Base-by-base conservation (phyloP, 2,113 vertebrate species). In the Sapayoa aenigma region DNA sequence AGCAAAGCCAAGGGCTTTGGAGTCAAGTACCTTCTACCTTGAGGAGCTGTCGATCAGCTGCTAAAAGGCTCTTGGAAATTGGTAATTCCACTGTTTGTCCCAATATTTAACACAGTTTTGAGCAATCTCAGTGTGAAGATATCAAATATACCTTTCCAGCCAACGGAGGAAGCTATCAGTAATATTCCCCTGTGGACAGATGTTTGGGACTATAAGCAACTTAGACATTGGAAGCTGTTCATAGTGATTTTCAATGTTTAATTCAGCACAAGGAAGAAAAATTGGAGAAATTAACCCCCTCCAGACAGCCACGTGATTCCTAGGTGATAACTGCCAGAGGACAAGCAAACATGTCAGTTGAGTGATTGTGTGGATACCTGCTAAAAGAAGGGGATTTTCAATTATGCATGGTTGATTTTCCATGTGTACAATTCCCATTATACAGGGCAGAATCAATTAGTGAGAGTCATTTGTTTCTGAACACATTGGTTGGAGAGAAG, bases 391-490 rank as follows among this genome's bases (percentile, higher is more conserved):
- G 50, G 42, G 59, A 58, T 47, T 87, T 84, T 76, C 84, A 90
- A 4, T 82, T 60, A 65, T 19, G n/a, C 12, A 2, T 37, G 27
- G 76, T 20, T 90, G 93, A 67, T 80, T 95, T 89, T 94, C 83
- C 53, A 30, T 23, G 11, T 25, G 46, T 52, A 20, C n/a, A 24
- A 55, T 60, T 72, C 58, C 69, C 3, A 0, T 71, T 81, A 66
- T 42, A 41, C 4, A 2, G 66, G 69, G 84, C 30, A 65, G 77
- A 89, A 93, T 93, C 86, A 84, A 95, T 96, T 95, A 94, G 46
- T 20, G 53, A 75, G 66, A 93, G 74, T 49, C 49, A 89, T 97
- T 95, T 92, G 20, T 90, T 97, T 90, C 87, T 17, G 10, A 95
- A 69, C 15, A 24, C 89, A 39, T 55, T 89, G 92, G 91, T 73